phyloP scores from a whole-genome alignment of 2,113 vertebrate species.

The Cyanoliseus patagonus region DNA sequence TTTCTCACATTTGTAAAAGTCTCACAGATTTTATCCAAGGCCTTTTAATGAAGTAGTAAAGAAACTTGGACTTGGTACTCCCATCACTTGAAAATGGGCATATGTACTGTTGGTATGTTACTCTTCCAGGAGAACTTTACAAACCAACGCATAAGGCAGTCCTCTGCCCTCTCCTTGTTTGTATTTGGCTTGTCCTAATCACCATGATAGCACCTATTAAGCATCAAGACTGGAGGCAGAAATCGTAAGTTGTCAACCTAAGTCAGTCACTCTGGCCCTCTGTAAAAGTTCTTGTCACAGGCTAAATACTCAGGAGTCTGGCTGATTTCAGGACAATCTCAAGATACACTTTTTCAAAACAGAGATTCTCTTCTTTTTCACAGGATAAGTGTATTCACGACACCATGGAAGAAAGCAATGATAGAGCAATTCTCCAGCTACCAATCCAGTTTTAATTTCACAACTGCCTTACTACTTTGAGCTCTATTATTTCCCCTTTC shows the following conservation, averaged over 20 bases:
- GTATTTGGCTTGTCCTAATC: background rate
- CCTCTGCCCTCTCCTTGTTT: background rate
- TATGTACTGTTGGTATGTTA: background rate
- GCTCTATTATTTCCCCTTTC: background rate
- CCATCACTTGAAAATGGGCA: background rate
- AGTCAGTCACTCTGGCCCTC: background rate
- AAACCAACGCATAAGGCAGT: background rate
- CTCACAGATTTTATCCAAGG: background rate
- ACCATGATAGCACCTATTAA: background rate
- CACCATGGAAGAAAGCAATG: background rate
- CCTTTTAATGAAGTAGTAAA: background rate
- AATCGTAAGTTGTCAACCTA: background rate
- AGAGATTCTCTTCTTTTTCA: background rate
- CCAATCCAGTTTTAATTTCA: background rate
- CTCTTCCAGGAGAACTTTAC: background rate
- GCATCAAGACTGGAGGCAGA: background rate
- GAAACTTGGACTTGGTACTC: background rate
- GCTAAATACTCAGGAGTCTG: background rate
- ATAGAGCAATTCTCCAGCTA: background rate
- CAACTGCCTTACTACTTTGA: background rate
- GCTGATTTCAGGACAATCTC: background rate
- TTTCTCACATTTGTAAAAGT: background rate
- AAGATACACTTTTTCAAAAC: background rate
- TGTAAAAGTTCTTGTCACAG: background rate
- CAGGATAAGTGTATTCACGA: rapidly evolving